These are phyloP conservation scores for Seriola dumerili DNA, from an alignment of 2,113 vertebrate species.

Conservation along the genomic window DNA sequence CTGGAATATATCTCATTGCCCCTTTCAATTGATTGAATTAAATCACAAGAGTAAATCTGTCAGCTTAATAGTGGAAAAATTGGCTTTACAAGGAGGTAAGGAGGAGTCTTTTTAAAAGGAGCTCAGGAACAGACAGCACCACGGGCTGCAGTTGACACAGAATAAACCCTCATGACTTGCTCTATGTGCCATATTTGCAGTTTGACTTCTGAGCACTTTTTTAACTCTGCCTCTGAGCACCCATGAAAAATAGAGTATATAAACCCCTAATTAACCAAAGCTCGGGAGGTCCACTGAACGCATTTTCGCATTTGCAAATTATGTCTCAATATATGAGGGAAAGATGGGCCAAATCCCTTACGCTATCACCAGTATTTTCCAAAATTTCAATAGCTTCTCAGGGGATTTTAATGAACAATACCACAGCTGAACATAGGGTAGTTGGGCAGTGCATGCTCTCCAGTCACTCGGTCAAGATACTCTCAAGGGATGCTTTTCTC, in stretches of 20 bases:
- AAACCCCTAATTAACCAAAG: constrained; percentile 49
- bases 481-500: not conserved
- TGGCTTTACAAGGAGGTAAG: constrained; percentile 55
- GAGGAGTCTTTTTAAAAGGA: constrained; percentile 62
- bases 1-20: constrained; percentile 75
- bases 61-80: constrained; percentile 78
- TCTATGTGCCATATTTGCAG: constrained; percentile 37
- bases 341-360: constrained; percentile 35
- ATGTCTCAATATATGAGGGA: constrained; percentile 19
- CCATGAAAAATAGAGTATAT: constrained; percentile 41
- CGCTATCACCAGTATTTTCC: constrained; percentile 28
- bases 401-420: constrained; percentile 57
- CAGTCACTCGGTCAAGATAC: constrained; percentile 36
- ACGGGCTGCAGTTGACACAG: constrained; percentile 43
- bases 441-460: not conserved
- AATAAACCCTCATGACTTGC: constrained; percentile 28
- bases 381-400: constrained; percentile 48
- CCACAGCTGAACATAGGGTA: constrained; percentile 26
- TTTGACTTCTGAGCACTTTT: constrained; percentile 56
- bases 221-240: constrained; percentile 43
- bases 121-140: constrained; percentile 34
- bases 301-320: constrained; percentile 33
- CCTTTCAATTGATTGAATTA: constrained; percentile 78
- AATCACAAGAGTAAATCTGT: constrained; percentile 81
- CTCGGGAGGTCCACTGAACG: constrained; percentile 28